Conservation (phyloP, 1,140 invertebrate species). For the Thereuonema tuberculata region DNA sequence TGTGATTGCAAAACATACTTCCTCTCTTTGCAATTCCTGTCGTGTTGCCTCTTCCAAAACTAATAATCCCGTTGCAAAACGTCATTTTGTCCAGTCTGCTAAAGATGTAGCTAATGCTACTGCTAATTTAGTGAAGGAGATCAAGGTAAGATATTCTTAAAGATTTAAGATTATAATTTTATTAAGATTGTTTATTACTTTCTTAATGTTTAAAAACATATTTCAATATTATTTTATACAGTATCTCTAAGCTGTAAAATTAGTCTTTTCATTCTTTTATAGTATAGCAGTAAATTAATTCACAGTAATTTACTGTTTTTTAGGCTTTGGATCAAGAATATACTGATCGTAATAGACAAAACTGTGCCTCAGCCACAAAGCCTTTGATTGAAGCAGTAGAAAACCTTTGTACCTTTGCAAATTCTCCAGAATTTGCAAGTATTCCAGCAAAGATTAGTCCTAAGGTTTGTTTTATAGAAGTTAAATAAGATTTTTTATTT, state of each 20-base stretch:
- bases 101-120: slow-evolving; percentile 96
- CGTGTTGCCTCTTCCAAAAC: slow-evolving; percentile 82
- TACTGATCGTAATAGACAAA: slow-evolving; percentile 52
- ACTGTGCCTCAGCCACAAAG: slow-evolving; percentile 63
- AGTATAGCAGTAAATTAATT: too few relatives aligned
- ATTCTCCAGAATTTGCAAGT: slow-evolving; percentile 80
- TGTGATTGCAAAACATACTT: slow-evolving; percentile 90
- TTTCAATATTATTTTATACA: not conserved
- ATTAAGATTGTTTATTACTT: not conserved
- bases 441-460: slow-evolving; percentile 79
- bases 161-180: not conserved
- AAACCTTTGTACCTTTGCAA: slow-evolving; percentile 81
- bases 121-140: slow-evolving; percentile 82
- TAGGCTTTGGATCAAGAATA: slow-evolving; percentile 67
- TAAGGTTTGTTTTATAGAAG: slow-evolving; percentile 33
- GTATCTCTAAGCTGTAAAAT: too few relatives aligned
- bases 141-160: slow-evolving; percentile 28
- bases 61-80: slow-evolving; percentile 79
- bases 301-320: too few relatives aligned
- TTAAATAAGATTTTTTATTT: not conserved
- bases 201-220: not conserved
- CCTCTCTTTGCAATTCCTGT: slow-evolving; percentile 87
- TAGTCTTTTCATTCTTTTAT: too few relatives aligned
- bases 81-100: slow-evolving; percentile 93
- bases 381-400: slow-evolving; percentile 83